Evolutionary conservation across 2,113 vertebrate species (phyloP).

Genomic region (Phodopus roborovskii): DNA sequence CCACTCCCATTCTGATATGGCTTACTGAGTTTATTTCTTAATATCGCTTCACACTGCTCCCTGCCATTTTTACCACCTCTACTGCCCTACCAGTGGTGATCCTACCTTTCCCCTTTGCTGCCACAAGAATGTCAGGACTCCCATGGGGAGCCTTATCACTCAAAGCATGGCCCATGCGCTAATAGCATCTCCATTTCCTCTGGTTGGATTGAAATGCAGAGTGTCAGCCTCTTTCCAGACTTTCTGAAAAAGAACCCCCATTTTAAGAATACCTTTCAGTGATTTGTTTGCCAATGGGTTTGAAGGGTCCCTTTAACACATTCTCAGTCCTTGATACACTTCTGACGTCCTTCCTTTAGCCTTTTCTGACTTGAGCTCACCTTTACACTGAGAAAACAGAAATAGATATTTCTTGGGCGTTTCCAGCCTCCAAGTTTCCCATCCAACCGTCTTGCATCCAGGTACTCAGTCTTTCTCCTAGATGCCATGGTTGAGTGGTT

Average conservation of each 20-base stretch:
- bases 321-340: not conserved
- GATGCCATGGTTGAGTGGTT: not conserved
- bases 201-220: not conserved
- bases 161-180: not conserved
- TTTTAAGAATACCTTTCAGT: not conserved
- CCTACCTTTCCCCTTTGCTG: not conserved
- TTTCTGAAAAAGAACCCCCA: not conserved
- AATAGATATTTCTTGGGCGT: too few species aligned
- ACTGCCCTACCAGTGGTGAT: not conserved
- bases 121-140: not conserved
- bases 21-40: slow-evolving; percentile 1
- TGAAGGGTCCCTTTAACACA: not conserved
- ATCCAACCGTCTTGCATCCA: not conserved
- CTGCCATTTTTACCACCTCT: not conserved
- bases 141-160: not conserved
- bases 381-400: not conserved
- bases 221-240: not conserved
- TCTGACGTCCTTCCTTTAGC: not conserved
- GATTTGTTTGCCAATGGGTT: not conserved
- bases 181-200: not conserved
- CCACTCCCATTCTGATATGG: not conserved
- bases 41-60: not conserved
- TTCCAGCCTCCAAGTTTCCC: not conserved
- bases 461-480: not conserved
- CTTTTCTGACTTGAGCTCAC: not conserved